Percentiles rank a stretch among this genome's conserved stretches.
Conservation (phyloP, 2,113 vertebrate genomes). For the Catharus minimus region DNA sequence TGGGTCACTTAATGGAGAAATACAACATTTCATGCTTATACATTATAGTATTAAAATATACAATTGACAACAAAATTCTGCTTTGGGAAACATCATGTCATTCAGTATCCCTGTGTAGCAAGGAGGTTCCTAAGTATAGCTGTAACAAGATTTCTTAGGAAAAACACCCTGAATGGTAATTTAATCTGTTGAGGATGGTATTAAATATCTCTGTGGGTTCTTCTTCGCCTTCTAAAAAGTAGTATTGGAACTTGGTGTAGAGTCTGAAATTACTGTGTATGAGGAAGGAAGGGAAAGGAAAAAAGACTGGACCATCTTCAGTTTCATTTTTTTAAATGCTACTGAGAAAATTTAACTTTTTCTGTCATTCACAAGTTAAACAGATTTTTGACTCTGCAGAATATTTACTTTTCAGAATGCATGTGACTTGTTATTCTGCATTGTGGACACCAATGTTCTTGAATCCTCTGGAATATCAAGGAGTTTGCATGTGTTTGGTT, state of each 20-base stretch:
- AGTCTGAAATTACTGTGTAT: not conserved
- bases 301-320: not conserved
- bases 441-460: not conserved
- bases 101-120: not conserved
- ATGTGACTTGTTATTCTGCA: not conserved
- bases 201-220: not conserved
- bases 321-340: not conserved
- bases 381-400: not conserved
- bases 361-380: not conserved
- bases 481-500: not conserved
- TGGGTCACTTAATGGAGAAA: not conserved
- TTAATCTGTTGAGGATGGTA: not conserved
- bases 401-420: not conserved
- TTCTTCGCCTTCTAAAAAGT: not conserved
- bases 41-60: not conserved
- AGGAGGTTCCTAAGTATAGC: not conserved
- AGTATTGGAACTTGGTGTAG: not conserved
- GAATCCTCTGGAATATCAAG: not conserved
- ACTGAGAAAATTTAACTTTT: not conserved
- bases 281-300: not conserved
- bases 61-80: not conserved
- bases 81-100: not conserved
- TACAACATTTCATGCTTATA: not conserved
- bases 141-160: not conserved
- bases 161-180: not conserved